These are phyloP conservation scores for Guaruba guarouba DNA, from an alignment of 2,113 vertebrate genomes.

Conservation along the genomic window DNA sequence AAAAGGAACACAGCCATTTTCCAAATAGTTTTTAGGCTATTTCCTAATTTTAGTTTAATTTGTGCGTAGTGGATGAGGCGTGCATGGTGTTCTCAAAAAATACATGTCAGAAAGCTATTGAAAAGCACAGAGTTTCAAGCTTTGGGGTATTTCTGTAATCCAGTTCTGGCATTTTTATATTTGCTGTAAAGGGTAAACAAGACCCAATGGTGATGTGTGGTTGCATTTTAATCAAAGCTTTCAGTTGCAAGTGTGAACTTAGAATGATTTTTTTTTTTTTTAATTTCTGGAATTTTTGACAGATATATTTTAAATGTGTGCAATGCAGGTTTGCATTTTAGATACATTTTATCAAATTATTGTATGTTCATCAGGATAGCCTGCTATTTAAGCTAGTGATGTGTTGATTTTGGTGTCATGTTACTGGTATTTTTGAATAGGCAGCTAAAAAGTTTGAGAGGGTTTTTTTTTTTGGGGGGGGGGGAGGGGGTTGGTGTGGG, in stretches of 20 bases:
- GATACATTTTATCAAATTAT: background rate
- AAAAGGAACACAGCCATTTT: background rate
- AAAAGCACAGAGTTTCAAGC: background rate
- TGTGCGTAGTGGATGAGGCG: accelerated
- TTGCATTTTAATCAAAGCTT: background rate
- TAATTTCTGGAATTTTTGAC: background rate
- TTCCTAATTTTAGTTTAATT: background rate
- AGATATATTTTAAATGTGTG: background rate
- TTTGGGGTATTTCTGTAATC: background rate
- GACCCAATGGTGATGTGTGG: background rate
- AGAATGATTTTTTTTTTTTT: background rate
- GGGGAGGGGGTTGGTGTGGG: too few relatives aligned
- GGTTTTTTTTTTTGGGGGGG: background rate
- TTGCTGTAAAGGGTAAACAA: background rate
- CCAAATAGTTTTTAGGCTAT: background rate
- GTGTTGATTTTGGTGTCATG: background rate
- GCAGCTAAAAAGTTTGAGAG: background rate
- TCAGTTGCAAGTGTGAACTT: background rate
- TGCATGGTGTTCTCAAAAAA: background rate
- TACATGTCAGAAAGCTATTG: background rate
- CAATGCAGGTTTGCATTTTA: background rate
- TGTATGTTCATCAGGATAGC: background rate
- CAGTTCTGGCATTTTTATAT: background rate
- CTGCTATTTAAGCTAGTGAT: background rate
- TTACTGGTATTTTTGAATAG: background rate